These are phyloP conservation scores for Ceratitis capitata DNA, from an alignment of 1,140 invertebrate genomes.

Conservation along the genomic window DNA sequence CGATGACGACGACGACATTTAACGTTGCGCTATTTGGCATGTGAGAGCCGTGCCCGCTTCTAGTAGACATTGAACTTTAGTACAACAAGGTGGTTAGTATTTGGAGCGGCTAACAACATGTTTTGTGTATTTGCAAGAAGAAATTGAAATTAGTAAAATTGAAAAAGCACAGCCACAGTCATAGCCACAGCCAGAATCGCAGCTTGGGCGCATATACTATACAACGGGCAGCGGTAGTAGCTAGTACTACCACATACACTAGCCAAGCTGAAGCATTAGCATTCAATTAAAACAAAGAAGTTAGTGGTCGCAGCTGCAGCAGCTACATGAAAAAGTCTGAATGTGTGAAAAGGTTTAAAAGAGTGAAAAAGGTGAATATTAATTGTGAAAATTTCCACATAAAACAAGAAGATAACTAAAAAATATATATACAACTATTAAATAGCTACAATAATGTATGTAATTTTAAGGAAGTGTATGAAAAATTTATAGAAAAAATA, in stretches of 20 bases:
- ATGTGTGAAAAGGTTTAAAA: not conserved
- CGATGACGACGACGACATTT: too few relatives aligned
- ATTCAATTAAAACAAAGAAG: slow-evolving; percentile 36
- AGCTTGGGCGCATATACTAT: slow-evolving; percentile 29
- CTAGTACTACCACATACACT: slow-evolving; percentile 1
- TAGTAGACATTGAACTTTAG: slow-evolving; percentile 38
- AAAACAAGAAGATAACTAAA: too few relatives aligned
- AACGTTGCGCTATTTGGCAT: slow-evolving; percentile 20
- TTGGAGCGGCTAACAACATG: slow-evolving; percentile 9
- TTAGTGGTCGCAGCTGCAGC: slow-evolving; percentile 15
- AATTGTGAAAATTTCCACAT: not conserved
- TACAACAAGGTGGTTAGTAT: slow-evolving; percentile 28
- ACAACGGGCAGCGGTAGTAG: slow-evolving; percentile 32
- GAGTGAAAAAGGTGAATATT: slow-evolving; percentile 14
- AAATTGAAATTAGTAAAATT: slow-evolving; percentile 33
- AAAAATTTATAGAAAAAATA: not conserved
- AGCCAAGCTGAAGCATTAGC: slow-evolving; percentile 26
- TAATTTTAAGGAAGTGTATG: not conserved
- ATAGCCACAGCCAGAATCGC: not conserved
- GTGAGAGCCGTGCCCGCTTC: not conserved
- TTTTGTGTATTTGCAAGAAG: slow-evolving; percentile 38
- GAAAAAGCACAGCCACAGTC: slow-evolving; percentile 14
- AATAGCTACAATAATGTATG: not conserved
- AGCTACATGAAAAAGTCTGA: slow-evolving; percentile 25
- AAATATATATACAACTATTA: too few relatives aligned